Conservation (phyloP, 2,113 vertebrate genomes). For the Raja brachyura region DNA sequence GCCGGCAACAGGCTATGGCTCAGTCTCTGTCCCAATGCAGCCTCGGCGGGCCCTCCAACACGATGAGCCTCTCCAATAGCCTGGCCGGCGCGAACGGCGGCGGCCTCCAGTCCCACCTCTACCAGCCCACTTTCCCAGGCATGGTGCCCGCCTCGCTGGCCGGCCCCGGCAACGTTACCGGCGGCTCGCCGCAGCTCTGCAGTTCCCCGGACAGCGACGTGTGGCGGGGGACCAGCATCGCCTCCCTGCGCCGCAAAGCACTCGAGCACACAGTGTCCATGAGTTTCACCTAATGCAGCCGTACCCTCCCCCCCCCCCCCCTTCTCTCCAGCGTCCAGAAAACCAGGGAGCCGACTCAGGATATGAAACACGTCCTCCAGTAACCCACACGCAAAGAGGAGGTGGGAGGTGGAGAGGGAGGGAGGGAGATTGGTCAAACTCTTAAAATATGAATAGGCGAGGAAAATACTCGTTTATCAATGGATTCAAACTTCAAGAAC, state of each 20-base stretch:
- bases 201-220: slow-evolving; percentile 94
- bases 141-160: slow-evolving; percentile 90
- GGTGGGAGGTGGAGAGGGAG: slow-evolving; percentile 33
- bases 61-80: slow-evolving; percentile 91
- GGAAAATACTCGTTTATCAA: background rate
- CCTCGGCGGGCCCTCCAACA: slow-evolving; percentile 80
- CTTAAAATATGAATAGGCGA: background rate
- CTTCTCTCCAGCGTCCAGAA: background rate
- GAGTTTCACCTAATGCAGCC: slow-evolving; percentile 85
- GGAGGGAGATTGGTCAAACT: slow-evolving; percentile 32
- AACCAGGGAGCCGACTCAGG: slow-evolving; percentile 63
- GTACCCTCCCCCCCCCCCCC: too few relatives aligned
- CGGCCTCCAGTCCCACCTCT: slow-evolving; percentile 91
- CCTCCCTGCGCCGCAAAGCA: slow-evolving; percentile 91
- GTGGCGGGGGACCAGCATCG: slow-evolving; percentile 98
- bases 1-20: slow-evolving; percentile 83
- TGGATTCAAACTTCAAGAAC: slow-evolving; percentile 29
- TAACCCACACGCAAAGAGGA: slow-evolving; percentile 1
- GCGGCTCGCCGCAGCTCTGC: slow-evolving; percentile 89
- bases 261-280: slow-evolving; percentile 99
- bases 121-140: slow-evolving; percentile 89
- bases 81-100: slow-evolving; percentile 80
- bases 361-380: slow-evolving; percentile 52
- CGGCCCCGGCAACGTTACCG: slow-evolving; percentile 83
- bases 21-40: slow-evolving; percentile 94